Percentiles rank a stretch among this genome's conserved stretches.
phyloP scores from a whole-genome alignment of 2,113 vertebrate species.

The Chascanopsetta lugubris region DNA sequence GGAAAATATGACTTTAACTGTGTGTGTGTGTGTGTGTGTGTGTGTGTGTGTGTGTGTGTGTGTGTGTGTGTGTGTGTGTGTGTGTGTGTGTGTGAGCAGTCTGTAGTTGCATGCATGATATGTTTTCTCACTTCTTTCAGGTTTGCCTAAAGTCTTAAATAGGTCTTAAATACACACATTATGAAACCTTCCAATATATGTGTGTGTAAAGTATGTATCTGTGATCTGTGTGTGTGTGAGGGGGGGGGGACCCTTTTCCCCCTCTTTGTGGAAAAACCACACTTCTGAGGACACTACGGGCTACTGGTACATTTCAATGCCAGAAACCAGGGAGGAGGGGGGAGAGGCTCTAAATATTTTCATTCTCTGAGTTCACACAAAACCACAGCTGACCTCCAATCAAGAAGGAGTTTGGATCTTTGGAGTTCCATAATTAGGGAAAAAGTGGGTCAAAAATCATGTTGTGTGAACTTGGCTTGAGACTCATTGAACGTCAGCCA shows the following conservation, averaged over 20 bases:
- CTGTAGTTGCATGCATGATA: background rate
- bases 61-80: conserved; percentile 5
- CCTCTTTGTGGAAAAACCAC: conserved; percentile 6
- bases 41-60: conserved; percentile 3
- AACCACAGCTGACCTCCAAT: no score
- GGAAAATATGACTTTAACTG: conserved; percentile 65
- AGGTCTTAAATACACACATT: background rate
- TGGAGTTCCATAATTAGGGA: no score
- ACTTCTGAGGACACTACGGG: conserved; percentile 13
- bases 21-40: conserved; percentile 11
- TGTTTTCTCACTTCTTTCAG: conserved; percentile 20
- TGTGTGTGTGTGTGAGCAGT: conserved; percentile 5
- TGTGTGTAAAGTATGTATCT: background rate
- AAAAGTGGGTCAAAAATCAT: no score
- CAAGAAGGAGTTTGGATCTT: no score
- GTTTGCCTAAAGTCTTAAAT: background rate
- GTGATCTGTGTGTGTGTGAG: background rate
- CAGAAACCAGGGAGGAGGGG: background rate
- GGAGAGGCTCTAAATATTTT: conserved; percentile 5
- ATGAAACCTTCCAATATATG: background rate
- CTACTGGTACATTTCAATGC: conserved; percentile 31
- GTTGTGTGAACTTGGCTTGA: no score
- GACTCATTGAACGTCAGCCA: no score
- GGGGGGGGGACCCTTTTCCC: no score
- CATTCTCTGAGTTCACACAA: no score